phyloP scores from a whole-genome alignment of 37 sponge, comb jelly and placozoan species.

The Bolinopsis microptera region DNA sequence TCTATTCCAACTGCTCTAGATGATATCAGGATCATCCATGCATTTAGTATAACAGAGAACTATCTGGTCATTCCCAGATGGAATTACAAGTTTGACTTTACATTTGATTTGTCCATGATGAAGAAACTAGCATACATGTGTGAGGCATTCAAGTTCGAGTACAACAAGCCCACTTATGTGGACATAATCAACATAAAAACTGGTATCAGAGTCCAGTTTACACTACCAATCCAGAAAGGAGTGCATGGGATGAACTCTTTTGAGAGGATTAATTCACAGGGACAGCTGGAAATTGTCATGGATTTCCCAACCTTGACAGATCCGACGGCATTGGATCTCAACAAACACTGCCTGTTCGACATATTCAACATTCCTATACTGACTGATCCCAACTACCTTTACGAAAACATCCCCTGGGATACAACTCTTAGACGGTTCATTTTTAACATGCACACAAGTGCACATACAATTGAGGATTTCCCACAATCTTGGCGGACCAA shows the following conservation, averaged over 20 bases:
- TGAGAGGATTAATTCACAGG: slow-evolving; percentile 5
- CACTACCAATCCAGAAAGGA: background rate
- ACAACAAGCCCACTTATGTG: background rate
- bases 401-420: slow-evolving; percentile 15
- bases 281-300: slow-evolving; percentile 42
- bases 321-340: background rate
- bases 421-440: slow-evolving; percentile 6
- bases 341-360: background rate
- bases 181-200: slow-evolving; percentile 38
- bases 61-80: slow-evolving; percentile 9
- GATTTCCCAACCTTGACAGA: background rate
- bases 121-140: slow-evolving; percentile 1
- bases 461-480: background rate
- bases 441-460: slow-evolving; percentile 3
- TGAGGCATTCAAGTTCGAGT: background rate
- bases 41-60: slow-evolving; percentile 36
- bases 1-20: background rate
- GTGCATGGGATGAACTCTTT: slow-evolving; percentile 39
- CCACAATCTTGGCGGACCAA: background rate
- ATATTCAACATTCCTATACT: background rate
- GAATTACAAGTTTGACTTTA: background rate
- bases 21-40: slow-evolving; percentile 24
- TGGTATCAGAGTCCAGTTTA: background rate
- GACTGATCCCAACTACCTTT: background rate
- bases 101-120: background rate